These are phyloP conservation scores for Aphis craccivora DNA, from an alignment of 1,140 invertebrate species.

Conservation along the genomic window DNA sequence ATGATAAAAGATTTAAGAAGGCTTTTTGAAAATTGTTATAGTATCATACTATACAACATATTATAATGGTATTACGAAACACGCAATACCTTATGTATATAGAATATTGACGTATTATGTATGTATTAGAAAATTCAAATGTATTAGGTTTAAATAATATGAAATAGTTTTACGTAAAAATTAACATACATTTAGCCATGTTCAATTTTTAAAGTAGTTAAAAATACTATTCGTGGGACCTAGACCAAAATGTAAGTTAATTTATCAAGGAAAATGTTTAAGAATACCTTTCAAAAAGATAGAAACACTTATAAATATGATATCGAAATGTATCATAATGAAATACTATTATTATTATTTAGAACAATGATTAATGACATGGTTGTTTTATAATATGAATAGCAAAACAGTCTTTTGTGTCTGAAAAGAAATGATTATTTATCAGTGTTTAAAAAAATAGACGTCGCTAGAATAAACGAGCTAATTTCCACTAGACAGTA, in stretches of 20 bases:
- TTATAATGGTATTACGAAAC: background rate
- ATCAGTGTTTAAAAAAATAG: slow-evolving; percentile 11
- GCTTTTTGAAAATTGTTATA: background rate
- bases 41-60: background rate
- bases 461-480: slow-evolving; percentile 4
- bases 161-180: background rate
- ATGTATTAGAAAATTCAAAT: background rate
- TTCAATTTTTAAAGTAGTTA: background rate
- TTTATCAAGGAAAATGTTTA: background rate
- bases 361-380: slow-evolving; percentile 42
- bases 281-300: background rate
- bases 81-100: no score
- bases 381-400: slow-evolving; percentile 23
- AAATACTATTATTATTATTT: slow-evolving; percentile 13
- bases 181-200: background rate
- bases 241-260: background rate
- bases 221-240: background rate
- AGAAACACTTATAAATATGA: background rate
- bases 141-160: background rate
- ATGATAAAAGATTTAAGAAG: background rate
- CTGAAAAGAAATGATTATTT: slow-evolving; percentile 20
- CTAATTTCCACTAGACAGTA: slow-evolving; percentile 9
- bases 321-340: background rate
- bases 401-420: slow-evolving; percentile 1
- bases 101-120: background rate